These are phyloP conservation scores for Podotricha telesiphe DNA, from an alignment of 2,888 invertebrate genomes.

Conservation along the genomic window DNA sequence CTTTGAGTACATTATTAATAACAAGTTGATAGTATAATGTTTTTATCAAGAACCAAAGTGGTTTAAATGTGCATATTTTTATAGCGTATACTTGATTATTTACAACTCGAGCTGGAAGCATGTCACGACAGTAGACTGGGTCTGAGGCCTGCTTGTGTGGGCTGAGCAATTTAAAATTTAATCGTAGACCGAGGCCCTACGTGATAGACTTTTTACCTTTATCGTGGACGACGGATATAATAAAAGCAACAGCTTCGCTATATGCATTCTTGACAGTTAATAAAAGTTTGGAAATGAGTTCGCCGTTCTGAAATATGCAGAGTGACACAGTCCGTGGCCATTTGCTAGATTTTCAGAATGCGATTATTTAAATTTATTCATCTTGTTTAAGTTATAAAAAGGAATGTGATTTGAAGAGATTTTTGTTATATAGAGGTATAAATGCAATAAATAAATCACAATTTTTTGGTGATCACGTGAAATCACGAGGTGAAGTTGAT, in stretches of 20 bases:
- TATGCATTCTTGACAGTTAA: constrained; percentile 37
- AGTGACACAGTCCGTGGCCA: constrained; percentile 12
- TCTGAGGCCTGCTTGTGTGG: constrained; percentile 60
- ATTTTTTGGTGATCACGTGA: too few relatives aligned
- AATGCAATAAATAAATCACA: too few relatives aligned
- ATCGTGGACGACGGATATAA: constrained; percentile 30
- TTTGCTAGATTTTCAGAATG: constrained; percentile 20
- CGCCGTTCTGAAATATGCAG: constrained; percentile 23
- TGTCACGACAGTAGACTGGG: constrained; percentile 52
- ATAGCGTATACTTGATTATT: constrained; percentile 52
- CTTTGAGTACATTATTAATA: constrained; percentile 26
- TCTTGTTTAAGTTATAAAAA: background rate
- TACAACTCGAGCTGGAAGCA: constrained; percentile 48
- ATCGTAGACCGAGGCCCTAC: constrained; percentile 56
- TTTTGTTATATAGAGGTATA: too few relatives aligned
- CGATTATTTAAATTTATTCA: constrained; percentile 9
- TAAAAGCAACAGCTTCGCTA: constrained; percentile 31
- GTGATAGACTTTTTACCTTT: constrained; percentile 47
- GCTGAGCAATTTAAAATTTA: constrained; percentile 67
- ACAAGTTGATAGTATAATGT: constrained; percentile 33
- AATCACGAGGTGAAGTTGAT: too few relatives aligned
- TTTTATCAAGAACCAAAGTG: constrained; percentile 36
- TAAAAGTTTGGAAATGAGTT: constrained; percentile 43
- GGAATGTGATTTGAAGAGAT: background rate
- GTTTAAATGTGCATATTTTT: constrained; percentile 46